Percentiles rank a stretch among this genome's conserved stretches.
phyloP scores from a whole-genome alignment of 2,888 invertebrate genomes.

The Drosophila dives region DNA sequence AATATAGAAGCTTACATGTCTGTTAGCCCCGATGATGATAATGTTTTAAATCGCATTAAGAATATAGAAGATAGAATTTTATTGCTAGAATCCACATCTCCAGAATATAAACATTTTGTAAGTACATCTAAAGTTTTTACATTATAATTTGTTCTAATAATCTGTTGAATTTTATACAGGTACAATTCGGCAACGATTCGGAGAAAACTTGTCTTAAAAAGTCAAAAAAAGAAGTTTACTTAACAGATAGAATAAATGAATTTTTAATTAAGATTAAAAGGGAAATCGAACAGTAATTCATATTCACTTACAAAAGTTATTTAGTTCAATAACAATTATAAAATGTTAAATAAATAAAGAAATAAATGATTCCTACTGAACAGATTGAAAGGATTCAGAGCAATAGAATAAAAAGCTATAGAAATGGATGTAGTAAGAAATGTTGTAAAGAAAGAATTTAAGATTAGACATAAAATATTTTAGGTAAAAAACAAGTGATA shows the following conservation, averaged over 20 bases:
- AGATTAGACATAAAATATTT: no score
- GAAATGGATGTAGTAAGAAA: background rate
- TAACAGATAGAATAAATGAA: conserved; percentile 27
- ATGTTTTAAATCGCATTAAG: conserved; percentile 90
- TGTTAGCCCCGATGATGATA: conserved; percentile 77
- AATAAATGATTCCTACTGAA: background rate
- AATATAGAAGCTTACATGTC: conserved; percentile 64
- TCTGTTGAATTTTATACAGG: conserved; percentile 15
- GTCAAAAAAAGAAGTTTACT: conserved; percentile 28
- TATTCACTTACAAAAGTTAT: background rate
- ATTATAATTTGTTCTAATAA: background rate
- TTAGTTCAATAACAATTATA: background rate
- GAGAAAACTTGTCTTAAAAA: background rate
- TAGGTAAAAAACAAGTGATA: no score
- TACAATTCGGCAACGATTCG: conserved; percentile 24
- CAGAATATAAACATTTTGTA: conserved; percentile 91
- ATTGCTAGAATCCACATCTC: conserved; percentile 90
- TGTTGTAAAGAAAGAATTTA: background rate
- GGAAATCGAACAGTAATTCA: conserved; percentile 16
- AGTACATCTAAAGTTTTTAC: conserved; percentile 14
- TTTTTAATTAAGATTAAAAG: conserved; percentile 40
- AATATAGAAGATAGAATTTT: conserved; percentile 90
- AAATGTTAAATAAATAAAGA: background rate
- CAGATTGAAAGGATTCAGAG: background rate
- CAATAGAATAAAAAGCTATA: background rate